A percentile compares a stretch with the other conserved stretches of the same genome.
Conservation (phyloP, 2,797 vertebrate species). For the Anableps anableps region DNA sequence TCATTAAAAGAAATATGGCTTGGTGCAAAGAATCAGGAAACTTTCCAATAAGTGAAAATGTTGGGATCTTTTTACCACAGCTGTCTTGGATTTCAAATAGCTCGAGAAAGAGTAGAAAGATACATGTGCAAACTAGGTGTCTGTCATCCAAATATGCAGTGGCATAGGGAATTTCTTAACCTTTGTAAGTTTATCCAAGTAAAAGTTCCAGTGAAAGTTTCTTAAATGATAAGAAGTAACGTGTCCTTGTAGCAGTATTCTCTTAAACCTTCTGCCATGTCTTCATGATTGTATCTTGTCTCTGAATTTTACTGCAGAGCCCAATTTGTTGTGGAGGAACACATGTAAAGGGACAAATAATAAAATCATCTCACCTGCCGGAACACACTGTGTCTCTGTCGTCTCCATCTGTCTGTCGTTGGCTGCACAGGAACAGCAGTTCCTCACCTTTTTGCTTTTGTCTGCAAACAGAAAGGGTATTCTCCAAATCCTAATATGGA, state of each 20-base stretch:
- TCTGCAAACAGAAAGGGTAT: conserved; percentile 61
- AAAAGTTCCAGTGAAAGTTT: neutral
- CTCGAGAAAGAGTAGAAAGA: neutral
- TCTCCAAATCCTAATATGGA: neutral
- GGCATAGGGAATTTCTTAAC: neutral
- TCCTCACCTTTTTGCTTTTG: conserved; percentile 81
- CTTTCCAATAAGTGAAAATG: neutral
- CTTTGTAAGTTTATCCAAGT: neutral
- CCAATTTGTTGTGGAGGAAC: neutral
- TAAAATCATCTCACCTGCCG: conserved; percentile 48
- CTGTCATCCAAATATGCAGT: neutral
- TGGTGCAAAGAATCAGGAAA: neutral
- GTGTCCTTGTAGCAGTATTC: neutral
- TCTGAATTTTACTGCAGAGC: neutral
- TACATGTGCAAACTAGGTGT: neutral
- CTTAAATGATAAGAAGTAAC: neutral
- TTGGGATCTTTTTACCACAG: neutral
- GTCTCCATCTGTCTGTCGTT: conserved; percentile 53
- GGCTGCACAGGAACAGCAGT: conserved; percentile 75
- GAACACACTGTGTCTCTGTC: conserved; percentile 46
- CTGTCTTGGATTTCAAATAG: neutral
- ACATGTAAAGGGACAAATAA: neutral
- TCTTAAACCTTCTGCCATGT: neutral
- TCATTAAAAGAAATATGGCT: conserved; percentile 28
- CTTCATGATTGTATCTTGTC: neutral